Conservation (phyloP, 2,888 invertebrate genomes). For the Eurois occulta region DNA sequence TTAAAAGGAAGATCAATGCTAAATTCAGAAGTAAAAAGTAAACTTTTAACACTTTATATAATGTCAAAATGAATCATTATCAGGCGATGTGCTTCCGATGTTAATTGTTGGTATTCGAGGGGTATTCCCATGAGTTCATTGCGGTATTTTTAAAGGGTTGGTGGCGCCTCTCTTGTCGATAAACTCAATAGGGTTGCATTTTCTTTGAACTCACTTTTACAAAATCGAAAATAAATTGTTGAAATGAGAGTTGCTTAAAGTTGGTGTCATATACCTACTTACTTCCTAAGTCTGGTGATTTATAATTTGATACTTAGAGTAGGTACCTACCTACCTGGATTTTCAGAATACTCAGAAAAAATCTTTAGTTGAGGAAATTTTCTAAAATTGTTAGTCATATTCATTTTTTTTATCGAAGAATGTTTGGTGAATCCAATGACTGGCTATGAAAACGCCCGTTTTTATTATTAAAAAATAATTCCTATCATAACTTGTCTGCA, state of each 20-base stretch:
- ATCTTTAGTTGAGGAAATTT: background rate
- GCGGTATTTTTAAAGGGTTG: slow-evolving; percentile 55
- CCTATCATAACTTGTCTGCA: background rate
- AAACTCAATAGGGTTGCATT: slow-evolving; percentile 51
- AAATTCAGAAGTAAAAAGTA: background rate
- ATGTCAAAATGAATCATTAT: slow-evolving; percentile 9
- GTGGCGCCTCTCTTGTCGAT: slow-evolving; percentile 57
- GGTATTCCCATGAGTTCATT: slow-evolving; percentile 70
- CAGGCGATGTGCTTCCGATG: background rate
- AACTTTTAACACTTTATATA: background rate
- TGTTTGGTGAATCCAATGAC: background rate
- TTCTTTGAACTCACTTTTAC: background rate
- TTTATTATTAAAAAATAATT: background rate
- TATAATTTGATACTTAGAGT: background rate
- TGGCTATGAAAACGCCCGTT: background rate
- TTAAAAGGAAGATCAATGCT: slow-evolving; percentile 9
- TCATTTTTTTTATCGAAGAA: background rate
- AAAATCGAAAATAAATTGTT: background rate
- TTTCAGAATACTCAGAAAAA: background rate
- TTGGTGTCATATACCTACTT: background rate
- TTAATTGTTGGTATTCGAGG: slow-evolving; percentile 59
- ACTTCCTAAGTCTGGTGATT: background rate
- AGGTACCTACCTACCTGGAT: background rate
- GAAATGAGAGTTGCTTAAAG: background rate
- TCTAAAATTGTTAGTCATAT: background rate